A percentile compares a stretch with the other conserved stretches of the same genome.
Conservation (phyloP, 37 sponge, comb jelly and placozoan species). For the Bolinopsis microptera region DNA sequence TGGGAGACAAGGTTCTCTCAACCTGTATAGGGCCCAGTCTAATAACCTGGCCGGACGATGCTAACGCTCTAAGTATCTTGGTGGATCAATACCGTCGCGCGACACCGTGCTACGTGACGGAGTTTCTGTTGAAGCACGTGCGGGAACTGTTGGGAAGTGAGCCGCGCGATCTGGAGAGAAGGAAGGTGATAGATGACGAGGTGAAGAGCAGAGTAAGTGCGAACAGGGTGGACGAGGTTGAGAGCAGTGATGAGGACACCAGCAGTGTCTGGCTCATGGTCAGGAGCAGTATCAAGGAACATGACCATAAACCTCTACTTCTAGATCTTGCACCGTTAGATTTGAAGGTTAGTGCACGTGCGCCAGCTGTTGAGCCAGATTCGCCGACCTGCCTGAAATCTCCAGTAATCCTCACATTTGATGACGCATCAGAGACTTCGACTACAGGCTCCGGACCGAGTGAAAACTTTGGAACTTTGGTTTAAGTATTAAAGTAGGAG, state of each 20-base stretch:
- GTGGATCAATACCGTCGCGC: constrained; percentile 11
- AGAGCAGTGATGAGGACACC: constrained; percentile 27
- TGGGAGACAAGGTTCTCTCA: not conserved
- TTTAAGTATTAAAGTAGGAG: too few relatives aligned
- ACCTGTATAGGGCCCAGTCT: constrained; percentile 43
- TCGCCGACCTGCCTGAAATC: not conserved
- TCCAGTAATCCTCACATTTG: not conserved
- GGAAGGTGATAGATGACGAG: not conserved
- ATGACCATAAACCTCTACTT: not conserved
- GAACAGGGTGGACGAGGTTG: not conserved
- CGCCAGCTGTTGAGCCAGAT: not conserved
- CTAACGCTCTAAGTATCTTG: constrained; percentile 5
- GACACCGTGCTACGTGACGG: not conserved
- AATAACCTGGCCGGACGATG: constrained; percentile 13
- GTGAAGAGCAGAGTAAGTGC: not conserved
- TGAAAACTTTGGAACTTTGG: not conserved
- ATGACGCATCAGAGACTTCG: not conserved
- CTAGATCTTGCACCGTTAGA: not conserved
- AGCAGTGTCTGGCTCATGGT: not conserved
- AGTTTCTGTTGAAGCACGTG: constrained; percentile 22
- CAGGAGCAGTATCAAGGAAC: constrained; percentile 14
- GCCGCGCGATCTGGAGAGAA: not conserved
- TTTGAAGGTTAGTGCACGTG: not conserved
- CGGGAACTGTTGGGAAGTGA: not conserved
- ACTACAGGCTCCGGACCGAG: not conserved